phyloP scores from a whole-genome alignment of 2,888 invertebrate genomes.

The Tupiocoris notatus region DNA sequence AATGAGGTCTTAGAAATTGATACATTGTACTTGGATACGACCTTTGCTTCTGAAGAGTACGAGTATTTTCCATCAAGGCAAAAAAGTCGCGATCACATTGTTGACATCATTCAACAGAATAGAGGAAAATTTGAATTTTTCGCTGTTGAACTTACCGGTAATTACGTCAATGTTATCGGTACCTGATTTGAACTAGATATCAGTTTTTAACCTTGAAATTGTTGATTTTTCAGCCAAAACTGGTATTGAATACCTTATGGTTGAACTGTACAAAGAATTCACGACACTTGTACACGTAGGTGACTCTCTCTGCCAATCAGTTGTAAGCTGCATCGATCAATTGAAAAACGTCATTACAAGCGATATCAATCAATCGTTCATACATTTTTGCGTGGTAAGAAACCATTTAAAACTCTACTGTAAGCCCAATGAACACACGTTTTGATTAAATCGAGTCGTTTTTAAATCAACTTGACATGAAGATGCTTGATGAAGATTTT shows the following conservation, averaged over 20 bases:
- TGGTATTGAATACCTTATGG: not conserved
- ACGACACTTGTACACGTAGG: not conserved
- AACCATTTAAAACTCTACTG: not conserved
- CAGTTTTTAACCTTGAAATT: too few relatives aligned
- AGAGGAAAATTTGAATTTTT: not conserved
- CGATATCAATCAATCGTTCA: not conserved
- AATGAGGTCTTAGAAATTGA: not conserved
- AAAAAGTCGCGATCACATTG: not conserved
- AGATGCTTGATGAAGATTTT: too few relatives aligned
- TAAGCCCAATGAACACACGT: too few relatives aligned
- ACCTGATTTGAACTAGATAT: not conserved
- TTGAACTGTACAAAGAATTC: not conserved
- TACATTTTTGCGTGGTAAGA: not conserved
- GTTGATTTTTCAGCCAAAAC: not conserved
- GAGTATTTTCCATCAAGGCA: not conserved
- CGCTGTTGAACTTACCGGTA: not conserved
- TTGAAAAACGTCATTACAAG: not conserved
- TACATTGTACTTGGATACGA: not conserved
- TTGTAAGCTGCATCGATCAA: not conserved
- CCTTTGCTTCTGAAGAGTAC: not conserved
- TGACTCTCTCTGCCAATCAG: not conserved
- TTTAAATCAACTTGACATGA: too few relatives aligned
- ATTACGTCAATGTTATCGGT: not conserved
- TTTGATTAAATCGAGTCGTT: too few relatives aligned
- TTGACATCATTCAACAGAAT: not conserved